Evolutionary conservation across 2,797 vertebrate genomes (phyloP), one percentile per base, ranked within the genome.

Genomic region (Ctenochaetus hawaiiensis): DNA sequence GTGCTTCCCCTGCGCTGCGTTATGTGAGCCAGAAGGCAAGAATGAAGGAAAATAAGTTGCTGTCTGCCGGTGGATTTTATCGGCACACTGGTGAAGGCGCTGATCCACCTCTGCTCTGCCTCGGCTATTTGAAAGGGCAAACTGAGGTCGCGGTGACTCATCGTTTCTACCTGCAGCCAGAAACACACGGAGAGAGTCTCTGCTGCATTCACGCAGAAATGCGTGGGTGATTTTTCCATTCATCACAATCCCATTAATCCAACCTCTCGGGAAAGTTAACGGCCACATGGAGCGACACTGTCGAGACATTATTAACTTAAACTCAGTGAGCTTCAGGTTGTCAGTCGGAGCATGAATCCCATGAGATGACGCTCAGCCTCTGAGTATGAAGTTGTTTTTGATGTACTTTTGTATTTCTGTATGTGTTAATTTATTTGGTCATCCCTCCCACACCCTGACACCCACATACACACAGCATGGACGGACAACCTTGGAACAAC

Each of bases 121-220:
- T 26, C 4, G n/a, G 66, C 72, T 26, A 11, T 65, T 39, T 11
- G 49, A 63, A 26, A 61, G 18, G 30, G 54, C 74, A 45, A 48
- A 45, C 69, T 8, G 67, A 56, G 72, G 75, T 78, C 18, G 0
- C 0, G 2, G 12, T 83, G 83, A 86, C 79, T 86, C 88, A 86
- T 74, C 64, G 0, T 26, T 23, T 23, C 37, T 6, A 23, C 26
- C 72, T 16, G 61, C 71, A 61, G 57, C 57, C 8, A 41, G 17
- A 14, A 68, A 51, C 17, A 14, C 26, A 57, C 49, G 51, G 12
- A 51, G 56, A 60, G 26, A 30, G 26, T 2, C 20, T 67, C 58
- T 26, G 14, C 49, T 60, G n/a, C 26, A 17, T 41, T 20, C 70
- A n/a, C 53, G 54, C 12, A 71, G 47, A 39, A 63, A 60, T 6